Evolutionary conservation across 1,140 invertebrate genomes (phyloP).

Genomic region (Lucilia cuprina): DNA sequence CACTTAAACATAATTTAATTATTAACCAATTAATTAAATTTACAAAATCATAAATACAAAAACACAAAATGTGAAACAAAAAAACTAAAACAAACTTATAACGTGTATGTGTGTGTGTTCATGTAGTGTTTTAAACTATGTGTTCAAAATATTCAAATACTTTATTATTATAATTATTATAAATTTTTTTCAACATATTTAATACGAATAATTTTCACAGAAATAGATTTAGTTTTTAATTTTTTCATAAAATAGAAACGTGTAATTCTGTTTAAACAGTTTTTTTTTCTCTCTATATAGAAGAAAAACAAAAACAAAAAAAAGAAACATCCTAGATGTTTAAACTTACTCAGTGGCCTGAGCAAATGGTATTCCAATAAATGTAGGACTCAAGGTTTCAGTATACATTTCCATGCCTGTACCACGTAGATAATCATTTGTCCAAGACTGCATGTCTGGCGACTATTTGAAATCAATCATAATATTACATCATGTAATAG

Average conservation of each 20-base stretch:
- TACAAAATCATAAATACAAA: not conserved
- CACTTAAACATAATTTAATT: too few relatives aligned
- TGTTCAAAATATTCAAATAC: not conserved
- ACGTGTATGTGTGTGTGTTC: not conserved
- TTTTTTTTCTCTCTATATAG: not conserved
- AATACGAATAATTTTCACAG: not conserved
- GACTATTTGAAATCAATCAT: conserved; percentile 70
- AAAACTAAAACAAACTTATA: not conserved
- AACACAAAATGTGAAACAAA: not conserved
- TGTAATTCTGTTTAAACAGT: conserved; percentile 39
- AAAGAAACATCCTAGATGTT: conserved; percentile 11
- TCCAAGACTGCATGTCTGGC: conserved; percentile 94
- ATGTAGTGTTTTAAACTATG: not conserved
- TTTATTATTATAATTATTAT: not conserved
- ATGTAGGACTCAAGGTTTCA: conserved; percentile 93
- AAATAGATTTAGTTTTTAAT: not conserved
- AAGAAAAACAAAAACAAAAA: not conserved
- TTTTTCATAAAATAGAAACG: conserved; percentile 48
- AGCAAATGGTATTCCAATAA: conserved; percentile 97
- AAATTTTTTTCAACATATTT: not conserved
- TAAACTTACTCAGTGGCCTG: conserved; percentile 96
- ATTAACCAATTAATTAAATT: too few relatives aligned
- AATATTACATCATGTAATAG: not conserved
- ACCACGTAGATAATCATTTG: conserved; percentile 97
- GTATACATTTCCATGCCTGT: conserved; percentile 99